These are phyloP conservation scores for Pipistrellus nathusii DNA, from an alignment of 2,797 vertebrate species.

Conservation along the genomic window DNA sequence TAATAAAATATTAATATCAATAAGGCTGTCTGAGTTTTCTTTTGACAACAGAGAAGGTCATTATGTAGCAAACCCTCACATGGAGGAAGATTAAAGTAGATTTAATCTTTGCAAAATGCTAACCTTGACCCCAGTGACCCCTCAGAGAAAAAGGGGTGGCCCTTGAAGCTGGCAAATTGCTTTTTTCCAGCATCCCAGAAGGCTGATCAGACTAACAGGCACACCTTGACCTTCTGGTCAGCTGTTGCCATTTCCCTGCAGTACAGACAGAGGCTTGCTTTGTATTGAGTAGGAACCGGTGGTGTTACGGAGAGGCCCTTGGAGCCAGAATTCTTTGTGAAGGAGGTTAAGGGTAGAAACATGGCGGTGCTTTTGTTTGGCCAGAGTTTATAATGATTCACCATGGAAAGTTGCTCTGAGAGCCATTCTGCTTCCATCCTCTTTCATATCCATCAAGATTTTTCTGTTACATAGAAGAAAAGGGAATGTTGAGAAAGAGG, in stretches of 20 bases:
- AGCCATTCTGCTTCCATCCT: not conserved
- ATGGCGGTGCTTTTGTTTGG: not conserved
- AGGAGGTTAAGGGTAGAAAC: not conserved
- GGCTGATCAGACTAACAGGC: not conserved
- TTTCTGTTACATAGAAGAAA: constrained; percentile 26
- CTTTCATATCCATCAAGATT: not conserved
- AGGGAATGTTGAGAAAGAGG: not conserved
- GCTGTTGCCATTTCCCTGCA: not conserved
- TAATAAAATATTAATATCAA: constrained; percentile 30
- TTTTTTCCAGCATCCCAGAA: not conserved
- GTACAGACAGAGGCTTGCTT: not conserved
- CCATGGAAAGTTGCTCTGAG: not conserved
- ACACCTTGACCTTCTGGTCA: not conserved
- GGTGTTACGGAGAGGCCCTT: not conserved
- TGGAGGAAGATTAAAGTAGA: constrained; percentile 36
- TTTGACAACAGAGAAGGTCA: constrained; percentile 34
- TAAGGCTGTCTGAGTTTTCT: constrained; percentile 50
- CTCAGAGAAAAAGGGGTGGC: not conserved
- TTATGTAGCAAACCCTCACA: not conserved
- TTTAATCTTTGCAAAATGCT: constrained; percentile 62
- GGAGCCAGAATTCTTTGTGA: not conserved
- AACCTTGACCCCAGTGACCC: not conserved
- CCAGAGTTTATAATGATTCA: constrained; percentile 18
- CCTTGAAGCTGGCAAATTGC: not conserved
- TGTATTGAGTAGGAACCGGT: not conserved